A percentile compares a stretch with the other conserved stretches of the same genome.
These are phyloP conservation scores for Psophia crepitans DNA, from an alignment of 2,113 vertebrate species.

Conservation along the genomic window DNA sequence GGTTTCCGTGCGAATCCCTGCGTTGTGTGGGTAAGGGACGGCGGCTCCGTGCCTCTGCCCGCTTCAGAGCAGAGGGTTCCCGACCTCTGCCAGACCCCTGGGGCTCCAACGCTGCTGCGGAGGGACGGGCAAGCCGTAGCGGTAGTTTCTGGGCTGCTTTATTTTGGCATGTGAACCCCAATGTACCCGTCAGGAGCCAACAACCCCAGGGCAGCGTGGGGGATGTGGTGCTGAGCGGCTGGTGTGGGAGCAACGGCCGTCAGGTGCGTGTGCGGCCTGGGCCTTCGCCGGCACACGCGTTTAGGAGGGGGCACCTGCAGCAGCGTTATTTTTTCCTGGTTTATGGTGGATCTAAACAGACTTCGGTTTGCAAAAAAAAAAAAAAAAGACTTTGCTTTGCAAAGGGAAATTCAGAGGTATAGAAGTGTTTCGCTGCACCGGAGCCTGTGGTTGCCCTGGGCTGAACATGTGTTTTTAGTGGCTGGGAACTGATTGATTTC, in stretches of 20 bases:
- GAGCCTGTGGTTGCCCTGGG: background rate
- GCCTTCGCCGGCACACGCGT: rapidly evolving
- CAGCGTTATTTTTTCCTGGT: background rate
- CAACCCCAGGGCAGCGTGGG: rapidly evolving
- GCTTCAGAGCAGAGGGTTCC: background rate
- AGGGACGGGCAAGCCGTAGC: background rate
- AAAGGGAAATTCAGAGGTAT: background rate
- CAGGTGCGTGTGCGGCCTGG: rapidly evolving
- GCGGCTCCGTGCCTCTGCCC: background rate
- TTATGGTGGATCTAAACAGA: background rate
- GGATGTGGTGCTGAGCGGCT: rapidly evolving
- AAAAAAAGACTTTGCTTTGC: background rate
- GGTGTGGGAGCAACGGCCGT: background rate
- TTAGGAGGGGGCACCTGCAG: background rate
- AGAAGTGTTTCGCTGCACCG: background rate
- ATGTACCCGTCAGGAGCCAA: rapidly evolving
- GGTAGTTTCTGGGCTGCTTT: background rate
- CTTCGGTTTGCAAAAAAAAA: background rate
- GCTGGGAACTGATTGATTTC: background rate
- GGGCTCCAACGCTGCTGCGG: rapidly evolving
- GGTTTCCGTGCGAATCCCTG: rapidly evolving
- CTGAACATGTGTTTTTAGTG: rapidly evolving
- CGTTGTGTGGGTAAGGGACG: rapidly evolving
- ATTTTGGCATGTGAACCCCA: background rate
- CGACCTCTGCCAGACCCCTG: background rate